These are phyloP conservation scores for Luperina testacea DNA, from an alignment of 2,888 invertebrate species.

Conservation along the genomic window DNA sequence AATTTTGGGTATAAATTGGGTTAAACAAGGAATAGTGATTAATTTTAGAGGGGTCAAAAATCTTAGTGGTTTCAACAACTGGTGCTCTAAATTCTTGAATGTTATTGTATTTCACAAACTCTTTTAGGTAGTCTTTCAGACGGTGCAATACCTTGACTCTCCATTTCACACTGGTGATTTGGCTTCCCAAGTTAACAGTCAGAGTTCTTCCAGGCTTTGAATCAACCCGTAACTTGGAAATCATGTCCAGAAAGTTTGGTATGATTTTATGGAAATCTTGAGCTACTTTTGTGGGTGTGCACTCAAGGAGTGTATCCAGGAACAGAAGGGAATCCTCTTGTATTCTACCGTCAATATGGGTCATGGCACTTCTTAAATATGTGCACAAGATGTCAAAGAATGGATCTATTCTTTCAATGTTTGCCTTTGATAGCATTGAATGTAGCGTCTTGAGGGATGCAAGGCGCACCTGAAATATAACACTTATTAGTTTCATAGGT, in stretches of 20 bases:
- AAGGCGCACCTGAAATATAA: slow-evolving; percentile 86
- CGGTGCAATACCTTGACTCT: slow-evolving; percentile 93
- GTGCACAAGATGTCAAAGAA: slow-evolving; percentile 94
- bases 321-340: slow-evolving; percentile 95
- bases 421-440: slow-evolving; percentile 83
- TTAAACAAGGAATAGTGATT: slow-evolving; percentile 81
- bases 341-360: slow-evolving; percentile 94
- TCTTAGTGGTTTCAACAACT: slow-evolving; percentile 63
- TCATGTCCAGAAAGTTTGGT: slow-evolving; percentile 95
- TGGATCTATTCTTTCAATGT: slow-evolving; percentile 90
- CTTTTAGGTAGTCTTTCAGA: slow-evolving; percentile 89
- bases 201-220: slow-evolving; percentile 92
- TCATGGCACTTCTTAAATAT: slow-evolving; percentile 96
- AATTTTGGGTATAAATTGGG: slow-evolving; percentile 78
- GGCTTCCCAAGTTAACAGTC: slow-evolving; percentile 92
- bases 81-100: slow-evolving; percentile 65
- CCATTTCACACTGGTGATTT: slow-evolving; percentile 94
- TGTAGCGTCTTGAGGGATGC: slow-evolving; percentile 90
- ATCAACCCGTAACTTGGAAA: slow-evolving; percentile 93
- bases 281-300: slow-evolving; percentile 92
- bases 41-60: slow-evolving; percentile 74
- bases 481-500: not conserved
- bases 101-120: slow-evolving; percentile 79
- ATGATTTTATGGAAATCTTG: slow-evolving; percentile 93
- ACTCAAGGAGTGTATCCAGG: slow-evolving; percentile 93